Conservation (phyloP, 2,797 vertebrate genomes). For the Coilia nasus region DNA sequence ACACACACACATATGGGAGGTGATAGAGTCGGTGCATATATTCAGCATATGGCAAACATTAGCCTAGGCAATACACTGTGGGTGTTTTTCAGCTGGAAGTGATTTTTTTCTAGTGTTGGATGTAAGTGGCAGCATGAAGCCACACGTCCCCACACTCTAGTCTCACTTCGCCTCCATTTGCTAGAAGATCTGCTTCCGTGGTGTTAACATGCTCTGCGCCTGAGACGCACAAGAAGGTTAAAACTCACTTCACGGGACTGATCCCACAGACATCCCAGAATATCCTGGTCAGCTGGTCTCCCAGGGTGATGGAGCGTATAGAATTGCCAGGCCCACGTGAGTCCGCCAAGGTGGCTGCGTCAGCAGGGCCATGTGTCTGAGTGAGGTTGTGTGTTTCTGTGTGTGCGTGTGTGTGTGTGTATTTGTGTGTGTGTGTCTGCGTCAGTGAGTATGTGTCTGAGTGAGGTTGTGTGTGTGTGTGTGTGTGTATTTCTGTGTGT, state of each 20-base stretch:
- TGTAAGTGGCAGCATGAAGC: not conserved
- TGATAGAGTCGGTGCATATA: not conserved
- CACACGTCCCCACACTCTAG: not conserved
- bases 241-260: constrained; percentile 37
- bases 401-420: constrained; percentile 26
- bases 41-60: not conserved
- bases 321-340: constrained; percentile 52
- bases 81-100: not conserved
- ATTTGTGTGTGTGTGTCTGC: constrained; percentile 15
- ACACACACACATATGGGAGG: not conserved
- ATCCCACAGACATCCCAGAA: constrained; percentile 47
- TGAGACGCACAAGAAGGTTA: constrained; percentile 42
- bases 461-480: constrained; percentile 53
- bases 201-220: constrained; percentile 1
- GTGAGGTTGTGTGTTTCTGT: constrained; percentile 26
- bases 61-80: not conserved
- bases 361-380: constrained; percentile 49
- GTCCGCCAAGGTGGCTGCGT: constrained; percentile 51
- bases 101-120: not conserved
- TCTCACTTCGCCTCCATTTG: not conserved
- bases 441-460: not conserved
- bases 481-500: constrained; percentile 19
- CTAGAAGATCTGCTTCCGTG: not conserved
- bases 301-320: constrained; percentile 51
- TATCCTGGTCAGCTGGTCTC: constrained; percentile 51